Conservation (phyloP, 2,113 vertebrate species). For the Laterallus jamaicensis region DNA sequence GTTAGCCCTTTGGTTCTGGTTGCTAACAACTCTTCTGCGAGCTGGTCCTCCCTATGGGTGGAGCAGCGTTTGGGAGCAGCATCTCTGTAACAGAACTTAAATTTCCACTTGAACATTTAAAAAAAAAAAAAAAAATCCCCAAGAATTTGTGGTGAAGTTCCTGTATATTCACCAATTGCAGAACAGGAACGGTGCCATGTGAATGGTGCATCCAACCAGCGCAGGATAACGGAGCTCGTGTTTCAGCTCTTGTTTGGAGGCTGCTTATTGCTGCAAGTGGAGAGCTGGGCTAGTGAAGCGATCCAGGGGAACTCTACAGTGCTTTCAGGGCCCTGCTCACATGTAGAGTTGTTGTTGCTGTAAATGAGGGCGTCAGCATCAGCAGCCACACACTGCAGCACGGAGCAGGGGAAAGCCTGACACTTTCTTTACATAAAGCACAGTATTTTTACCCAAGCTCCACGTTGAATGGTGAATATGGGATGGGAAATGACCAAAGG, state of each 20-base stretch:
- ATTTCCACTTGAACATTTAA: neutral
- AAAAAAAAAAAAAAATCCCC: neutral
- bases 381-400: neutral
- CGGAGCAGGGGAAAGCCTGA: neutral
- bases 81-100: neutral
- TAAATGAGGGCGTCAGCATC: neutral
- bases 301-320: neutral
- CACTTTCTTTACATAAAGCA: neutral
- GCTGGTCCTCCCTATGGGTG: neutral
- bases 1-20: neutral
- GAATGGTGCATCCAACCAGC: neutral
- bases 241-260: neutral
- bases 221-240: neutral
- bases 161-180: neutral
- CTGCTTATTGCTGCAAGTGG: neutral
- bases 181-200: neutral
- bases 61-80: neutral
- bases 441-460: neutral
- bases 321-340: neutral
- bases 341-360: neutral
- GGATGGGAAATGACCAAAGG: neutral
- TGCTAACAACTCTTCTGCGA: neutral
- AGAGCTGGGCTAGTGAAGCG: neutral
- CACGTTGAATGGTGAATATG: fast-evolving
- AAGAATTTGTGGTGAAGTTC: neutral